These are phyloP conservation scores for Boulengeromyrus knoepffleri DNA, from an alignment of 2,113 vertebrate species.

Conservation along the genomic window DNA sequence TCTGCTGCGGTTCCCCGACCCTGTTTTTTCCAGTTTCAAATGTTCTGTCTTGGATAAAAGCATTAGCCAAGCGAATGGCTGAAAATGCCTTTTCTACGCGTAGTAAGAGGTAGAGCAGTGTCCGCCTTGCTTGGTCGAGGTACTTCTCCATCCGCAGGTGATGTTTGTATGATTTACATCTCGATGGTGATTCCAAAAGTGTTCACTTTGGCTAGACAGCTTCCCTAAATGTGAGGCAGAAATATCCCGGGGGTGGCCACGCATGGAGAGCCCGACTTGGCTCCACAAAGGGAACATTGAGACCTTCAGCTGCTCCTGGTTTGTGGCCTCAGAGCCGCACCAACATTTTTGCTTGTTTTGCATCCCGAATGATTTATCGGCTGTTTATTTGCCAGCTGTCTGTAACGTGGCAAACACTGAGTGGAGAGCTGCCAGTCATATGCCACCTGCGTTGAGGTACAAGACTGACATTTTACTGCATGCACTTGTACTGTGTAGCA, in stretches of 20 bases:
- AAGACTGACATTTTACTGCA: not conserved
- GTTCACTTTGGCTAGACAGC: conserved; percentile 35
- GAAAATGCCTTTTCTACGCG: not conserved
- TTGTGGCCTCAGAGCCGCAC: conserved; percentile 30
- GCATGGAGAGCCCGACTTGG: conserved; percentile 5
- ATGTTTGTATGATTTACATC: not conserved
- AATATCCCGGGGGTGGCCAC: conserved; percentile 31
- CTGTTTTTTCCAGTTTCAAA: not conserved
- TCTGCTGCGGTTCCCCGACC: not conserved
- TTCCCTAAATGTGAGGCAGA: conserved; percentile 37
- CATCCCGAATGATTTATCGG: conserved; percentile 32
- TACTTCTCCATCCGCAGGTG: not conserved
- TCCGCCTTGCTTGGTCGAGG: not conserved
- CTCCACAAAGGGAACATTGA: conserved; percentile 28
- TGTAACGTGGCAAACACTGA: not conserved
- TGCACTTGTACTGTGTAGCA: not conserved
- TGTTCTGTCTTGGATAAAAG: not conserved
- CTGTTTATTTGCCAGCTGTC: conserved; percentile 32
- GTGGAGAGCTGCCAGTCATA: not conserved
- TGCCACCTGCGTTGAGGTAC: not conserved
- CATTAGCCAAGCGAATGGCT: not conserved
- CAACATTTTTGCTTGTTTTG: conserved; percentile 27
- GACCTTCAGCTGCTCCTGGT: conserved; percentile 27
- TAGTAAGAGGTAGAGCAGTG: not conserved
- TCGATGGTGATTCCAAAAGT: conserved; percentile 24